Evolutionary conservation across 1,140 invertebrate genomes (phyloP), one percentile per base, ranked within the genome.

Genomic region (Drosophila equinoxialis): DNA sequence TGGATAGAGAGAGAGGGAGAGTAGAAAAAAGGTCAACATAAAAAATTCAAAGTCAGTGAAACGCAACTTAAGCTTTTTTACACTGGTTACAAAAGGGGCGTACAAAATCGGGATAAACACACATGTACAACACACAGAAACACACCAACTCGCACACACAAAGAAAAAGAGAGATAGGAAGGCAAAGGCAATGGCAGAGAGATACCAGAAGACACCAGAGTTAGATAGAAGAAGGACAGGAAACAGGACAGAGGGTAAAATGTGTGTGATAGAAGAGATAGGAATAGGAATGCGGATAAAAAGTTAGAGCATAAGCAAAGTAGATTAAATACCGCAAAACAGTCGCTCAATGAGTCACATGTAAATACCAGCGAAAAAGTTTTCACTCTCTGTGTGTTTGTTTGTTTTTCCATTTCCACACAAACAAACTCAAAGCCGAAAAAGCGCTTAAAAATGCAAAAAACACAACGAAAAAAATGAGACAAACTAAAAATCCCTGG

Each of bases 271-370:
- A 6, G 26, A 30, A 6, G 42, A 33, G 41, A 26, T 48, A 61
- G 23, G 58, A 41, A 60, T 48, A 35, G 63, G 30, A 71, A 74
- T 72, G 72, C 51, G 68, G 65, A 64, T 42, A 66, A 74, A 67
- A 87, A 77, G 84, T 82, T 71, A 79, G 74, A 65, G 76, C 84
- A 89, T 81, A 81, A 89, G 80, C 80, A 83, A 84, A 87, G 84
- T 89, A 87, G 84, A 87, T 87, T 87, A 87, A 89, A 87, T 85
- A 84, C 85, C 84, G 84, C 80, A 89, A 84, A 87, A 82, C 84
- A 87, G 84, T 73, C 77, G 84, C 74, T 81, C 84, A 87, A 87
- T 87, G 84, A 89, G 80, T 87, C 77, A 70, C 84, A 80, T 83
- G 77, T 75, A 89, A 81, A 86, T 81, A 68, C 63, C 78, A 68